Evolutionary conservation across 2,797 vertebrate genomes (phyloP).

Genomic region (Gambelia wislizenii): DNA sequence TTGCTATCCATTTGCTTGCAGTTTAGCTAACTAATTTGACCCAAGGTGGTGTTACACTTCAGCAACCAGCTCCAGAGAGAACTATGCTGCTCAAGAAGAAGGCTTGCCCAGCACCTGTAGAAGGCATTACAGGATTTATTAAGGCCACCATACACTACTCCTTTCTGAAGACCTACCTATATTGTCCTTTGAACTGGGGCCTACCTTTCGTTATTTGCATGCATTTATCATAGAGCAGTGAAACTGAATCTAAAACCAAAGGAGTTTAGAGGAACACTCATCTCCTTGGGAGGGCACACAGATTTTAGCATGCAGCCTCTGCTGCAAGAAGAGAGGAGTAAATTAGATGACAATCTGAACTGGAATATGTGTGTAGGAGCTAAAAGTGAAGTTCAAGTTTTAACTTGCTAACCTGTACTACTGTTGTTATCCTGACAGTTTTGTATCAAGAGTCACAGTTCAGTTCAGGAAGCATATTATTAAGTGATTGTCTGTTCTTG

Average conservation of each 20-base stretch:
- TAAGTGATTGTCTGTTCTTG: not conserved
- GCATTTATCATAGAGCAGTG: not conserved
- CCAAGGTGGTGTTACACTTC: not conserved
- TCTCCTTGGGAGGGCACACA: not conserved
- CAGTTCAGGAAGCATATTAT: not conserved
- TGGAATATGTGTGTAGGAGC: no score
- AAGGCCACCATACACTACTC: not conserved
- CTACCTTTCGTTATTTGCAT: not conserved
- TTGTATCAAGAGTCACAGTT: not conserved
- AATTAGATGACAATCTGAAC: not conserved
- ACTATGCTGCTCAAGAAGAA: not conserved
- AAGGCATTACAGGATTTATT: not conserved
- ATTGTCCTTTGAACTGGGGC: not conserved
- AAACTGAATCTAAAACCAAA: not conserved
- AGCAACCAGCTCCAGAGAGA: not conserved
- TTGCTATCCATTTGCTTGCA: not conserved
- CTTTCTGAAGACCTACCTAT: not conserved
- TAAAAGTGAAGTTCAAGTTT: not conserved
- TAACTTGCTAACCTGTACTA: not conserved
- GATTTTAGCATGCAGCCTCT: not conserved
- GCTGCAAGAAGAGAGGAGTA: not conserved
- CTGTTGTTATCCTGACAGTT: not conserved
- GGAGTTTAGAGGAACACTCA: not conserved
- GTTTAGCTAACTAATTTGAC: slow-evolving; percentile 21
- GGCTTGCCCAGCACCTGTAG: not conserved